Base-by-base conservation (phyloP, 1,140 invertebrate species). In the Contarinia nasturtii region DNA sequence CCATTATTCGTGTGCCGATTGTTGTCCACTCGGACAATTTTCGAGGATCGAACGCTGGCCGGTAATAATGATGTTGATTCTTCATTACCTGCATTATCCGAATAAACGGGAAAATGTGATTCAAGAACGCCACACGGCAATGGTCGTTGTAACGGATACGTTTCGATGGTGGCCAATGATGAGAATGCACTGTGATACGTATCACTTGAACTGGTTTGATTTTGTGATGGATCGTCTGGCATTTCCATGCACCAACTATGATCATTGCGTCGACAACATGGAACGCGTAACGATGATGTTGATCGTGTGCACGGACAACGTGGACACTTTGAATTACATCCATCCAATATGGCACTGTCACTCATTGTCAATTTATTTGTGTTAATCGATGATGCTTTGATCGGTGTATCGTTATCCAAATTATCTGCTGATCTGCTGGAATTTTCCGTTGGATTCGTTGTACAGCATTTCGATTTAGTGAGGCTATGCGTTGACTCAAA, bases 371-470 rank as follows among this genome's bases (percentile, higher is more conserved):
- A 45, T 50, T 64, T 63, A 27, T 56, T 57, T 15, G 17, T 37
- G 11, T 7, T 19, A 17, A 20, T 14, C 20, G 44, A 36, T 44
- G 12, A 47, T 49, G 22, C 19, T 40, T 40, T 22, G 46, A 48
- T 48, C 17, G 22, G 17, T 14, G 38, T 17, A 19, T 42, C 48
- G n/a, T 51, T 54, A 7, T 62, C 61, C 37, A 62, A 46, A 21
- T 58, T 59, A 45, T 64, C 61, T 3, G 59, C 59, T 1, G 60
- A 64, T 51, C 63, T n/a, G n/a, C n/a, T 61, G 34, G 58, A 62
- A 46, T 54, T 58, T 40, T 52, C n/a, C 46, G 33, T 48, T 54
- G 45, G 17, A 12, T 45, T n/a, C 17, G 18, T 33, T 27, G 8
- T 33, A 15, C 4, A 22, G 7, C 7, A 18, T 18, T 8, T 2